Conservation (phyloP, 2,113 vertebrate genomes). For the Ibidorhyncha struthersii region DNA sequence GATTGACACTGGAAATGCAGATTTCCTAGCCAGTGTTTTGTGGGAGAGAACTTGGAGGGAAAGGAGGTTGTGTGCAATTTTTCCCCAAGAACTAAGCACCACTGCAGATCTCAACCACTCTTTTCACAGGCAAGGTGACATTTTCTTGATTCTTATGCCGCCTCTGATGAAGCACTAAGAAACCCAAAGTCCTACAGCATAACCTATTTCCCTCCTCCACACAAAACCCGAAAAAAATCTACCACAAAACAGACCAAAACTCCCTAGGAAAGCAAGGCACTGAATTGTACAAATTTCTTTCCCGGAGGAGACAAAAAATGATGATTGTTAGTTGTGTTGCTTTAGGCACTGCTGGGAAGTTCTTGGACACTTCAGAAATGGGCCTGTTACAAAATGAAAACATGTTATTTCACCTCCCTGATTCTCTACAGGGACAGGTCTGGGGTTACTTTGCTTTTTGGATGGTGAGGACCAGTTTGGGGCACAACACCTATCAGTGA, state of each 20-base stretch:
- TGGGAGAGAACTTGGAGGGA: neutral
- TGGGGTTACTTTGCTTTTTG: neutral
- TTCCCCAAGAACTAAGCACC: neutral
- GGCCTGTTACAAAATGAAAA: neutral
- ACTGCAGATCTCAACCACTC: neutral
- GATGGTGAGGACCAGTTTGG: neutral
- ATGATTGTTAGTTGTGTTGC: neutral
- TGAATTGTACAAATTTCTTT: neutral
- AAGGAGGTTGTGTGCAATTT: neutral
- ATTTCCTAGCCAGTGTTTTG: neutral
- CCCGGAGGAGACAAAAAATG: neutral
- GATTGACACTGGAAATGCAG: neutral
- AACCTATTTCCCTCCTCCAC: neutral
- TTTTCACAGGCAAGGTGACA: neutral
- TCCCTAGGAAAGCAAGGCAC: neutral
- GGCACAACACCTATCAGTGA: neutral
- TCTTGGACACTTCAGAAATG: neutral
- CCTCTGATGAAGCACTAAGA: neutral
- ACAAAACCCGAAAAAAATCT: neutral
- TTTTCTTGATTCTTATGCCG: neutral
- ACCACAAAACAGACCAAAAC: neutral
- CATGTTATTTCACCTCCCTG: neutral
- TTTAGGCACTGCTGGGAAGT: neutral
- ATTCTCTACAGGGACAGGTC: neutral
- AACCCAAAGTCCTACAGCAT: neutral